Base-by-base conservation (phyloP, 2,888 invertebrate species). In the Morpho deidamia region DNA sequence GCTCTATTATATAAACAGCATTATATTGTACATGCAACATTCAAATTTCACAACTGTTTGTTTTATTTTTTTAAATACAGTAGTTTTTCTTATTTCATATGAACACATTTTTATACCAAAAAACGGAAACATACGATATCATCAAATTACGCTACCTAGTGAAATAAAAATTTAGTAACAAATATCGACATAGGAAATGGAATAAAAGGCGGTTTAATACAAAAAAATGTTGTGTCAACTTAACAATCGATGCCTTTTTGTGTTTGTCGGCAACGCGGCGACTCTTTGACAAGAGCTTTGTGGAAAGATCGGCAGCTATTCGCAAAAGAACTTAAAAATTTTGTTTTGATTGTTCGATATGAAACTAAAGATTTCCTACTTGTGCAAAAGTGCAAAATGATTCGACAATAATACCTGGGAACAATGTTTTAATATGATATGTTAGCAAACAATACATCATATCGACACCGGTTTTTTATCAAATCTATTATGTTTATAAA, bases 341-440 rank as follows among this genome's bases (percentile, higher is more conserved):
- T 67, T 84, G 72, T 84, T 84, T 83, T 86, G 83, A 85, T 83
- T 78, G 74, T 83, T 76, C 75, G 81, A 83, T 82, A 80, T 63
- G 68, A 72, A 74, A 76, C 77, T 72, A 72, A 70, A 76, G 73
- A 74, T 70, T 10, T 71, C 70, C 69, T 76, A 79, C 78, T 83
- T 81, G 71, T 75, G 61, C 65, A 66, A 74, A 72, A 73, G 69
- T 72, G 74, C 62, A 72, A 74, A 77, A 71, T 78, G 72, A 72
- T 64, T 67, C 69, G 66, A 60, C 65, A 71, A 73, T 70, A 66
- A 60, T 65, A 60, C 42, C 10, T 2, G 66, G 67, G 73, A 69
- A 75, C 71, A 72, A 61, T 63, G 67, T 65, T 43, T 74, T 74
- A 72, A 69, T 69, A 71, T 71, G 71, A 74, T 66, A 66, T 78